These are phyloP conservation scores for Poeciliopsis gracilis DNA, from an alignment of 2,797 vertebrate genomes.

Conservation along the genomic window DNA sequence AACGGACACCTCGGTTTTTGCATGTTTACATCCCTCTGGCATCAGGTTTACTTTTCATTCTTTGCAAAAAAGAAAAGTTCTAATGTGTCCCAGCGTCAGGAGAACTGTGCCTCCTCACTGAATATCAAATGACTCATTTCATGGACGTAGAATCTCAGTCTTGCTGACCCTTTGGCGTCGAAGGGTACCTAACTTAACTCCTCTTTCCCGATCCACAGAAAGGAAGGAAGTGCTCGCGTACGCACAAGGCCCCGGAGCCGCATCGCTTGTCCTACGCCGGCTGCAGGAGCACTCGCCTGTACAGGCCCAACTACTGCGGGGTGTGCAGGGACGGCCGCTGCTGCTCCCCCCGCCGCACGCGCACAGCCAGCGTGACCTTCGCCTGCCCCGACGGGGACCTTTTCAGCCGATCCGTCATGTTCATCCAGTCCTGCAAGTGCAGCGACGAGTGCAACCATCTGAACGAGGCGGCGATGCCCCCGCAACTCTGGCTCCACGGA, in stretches of 20 bases:
- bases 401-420: slow-evolving; percentile 80
- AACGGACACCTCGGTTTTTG: too few species aligned
- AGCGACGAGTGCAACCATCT: slow-evolving; percentile 78
- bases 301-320: slow-evolving; percentile 83
- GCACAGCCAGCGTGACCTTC: slow-evolving; percentile 77
- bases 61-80: neutral
- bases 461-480: slow-evolving; percentile 76
- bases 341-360: slow-evolving; percentile 80
- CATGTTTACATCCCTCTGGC: neutral
- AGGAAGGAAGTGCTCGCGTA: slow-evolving; percentile 84
- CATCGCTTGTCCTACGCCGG: slow-evolving; percentile 79
- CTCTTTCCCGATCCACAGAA: slow-evolving; percentile 66
- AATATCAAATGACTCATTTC: neutral
- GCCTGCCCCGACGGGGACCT: slow-evolving; percentile 76
- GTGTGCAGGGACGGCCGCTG: slow-evolving; percentile 82
- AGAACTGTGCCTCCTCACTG: neutral
- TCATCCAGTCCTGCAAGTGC: slow-evolving; percentile 86
- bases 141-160: neutral
- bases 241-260: slow-evolving; percentile 81
- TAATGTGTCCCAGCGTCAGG: neutral
- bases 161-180: neutral
- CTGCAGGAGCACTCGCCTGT: slow-evolving; percentile 81
- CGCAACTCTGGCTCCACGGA: slow-evolving; percentile 79
- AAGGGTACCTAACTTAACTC: slow-evolving; percentile 5
- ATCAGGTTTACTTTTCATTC: neutral